Percentiles rank a stretch among this genome's conserved stretches.
phyloP scores from a whole-genome alignment of 2,797 vertebrate species.

The Natrix natrix region DNA sequence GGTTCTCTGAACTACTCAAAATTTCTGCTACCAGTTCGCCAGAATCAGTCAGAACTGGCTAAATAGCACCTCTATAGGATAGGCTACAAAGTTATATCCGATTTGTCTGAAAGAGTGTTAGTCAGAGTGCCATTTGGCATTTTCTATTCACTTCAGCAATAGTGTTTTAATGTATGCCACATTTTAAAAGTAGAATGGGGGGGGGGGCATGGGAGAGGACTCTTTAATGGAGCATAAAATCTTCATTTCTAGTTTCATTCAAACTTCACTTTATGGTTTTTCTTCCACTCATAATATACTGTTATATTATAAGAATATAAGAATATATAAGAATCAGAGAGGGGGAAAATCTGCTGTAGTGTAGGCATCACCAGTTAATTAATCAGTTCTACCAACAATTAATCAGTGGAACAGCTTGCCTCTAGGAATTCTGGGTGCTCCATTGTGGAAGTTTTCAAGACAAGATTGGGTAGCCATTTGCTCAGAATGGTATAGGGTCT shows the following conservation, averaged over 20 bases:
- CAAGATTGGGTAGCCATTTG: background rate
- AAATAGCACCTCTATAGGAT: background rate
- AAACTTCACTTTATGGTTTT: background rate
- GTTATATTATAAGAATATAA: too few species aligned
- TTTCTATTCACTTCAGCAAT: background rate
- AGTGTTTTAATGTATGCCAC: background rate
- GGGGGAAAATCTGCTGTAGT: too few species aligned
- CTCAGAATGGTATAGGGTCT: background rate
- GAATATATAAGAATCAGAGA: too few species aligned
- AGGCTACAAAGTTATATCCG: background rate
- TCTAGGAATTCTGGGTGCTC: background rate
- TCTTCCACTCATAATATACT: background rate
- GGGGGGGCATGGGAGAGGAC: background rate
- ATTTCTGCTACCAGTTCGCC: too few species aligned
- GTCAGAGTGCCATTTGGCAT: background rate
- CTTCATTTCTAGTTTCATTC: background rate
- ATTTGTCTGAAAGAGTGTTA: background rate
- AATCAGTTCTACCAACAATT: background rate
- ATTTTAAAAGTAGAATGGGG: background rate
- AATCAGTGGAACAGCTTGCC: background rate
- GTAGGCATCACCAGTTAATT: background rate
- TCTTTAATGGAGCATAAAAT: background rate
- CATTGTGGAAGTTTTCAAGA: background rate
- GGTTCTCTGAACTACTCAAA: too few species aligned
- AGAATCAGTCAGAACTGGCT: too few species aligned